A percentile compares a stretch with the other conserved stretches of the same genome.
These are phyloP conservation scores for Gisinianus flammeolus DNA, from an alignment of 2,888 invertebrate species.

Conservation along the genomic window DNA sequence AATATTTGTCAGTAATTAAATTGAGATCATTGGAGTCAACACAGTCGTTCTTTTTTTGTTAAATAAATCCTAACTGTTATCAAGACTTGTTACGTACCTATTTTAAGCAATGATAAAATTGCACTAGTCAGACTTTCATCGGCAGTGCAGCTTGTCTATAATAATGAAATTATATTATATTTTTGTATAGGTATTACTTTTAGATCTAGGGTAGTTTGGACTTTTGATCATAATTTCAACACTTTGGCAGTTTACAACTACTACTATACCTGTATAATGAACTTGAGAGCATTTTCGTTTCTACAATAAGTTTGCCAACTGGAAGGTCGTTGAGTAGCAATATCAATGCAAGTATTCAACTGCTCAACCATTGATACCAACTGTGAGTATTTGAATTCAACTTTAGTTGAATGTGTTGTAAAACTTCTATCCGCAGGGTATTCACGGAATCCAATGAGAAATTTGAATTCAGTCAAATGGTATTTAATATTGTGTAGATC, in stretches of 20 bases:
- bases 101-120: slow-evolving; percentile 55
- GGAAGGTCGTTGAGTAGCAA: slow-evolving; percentile 85
- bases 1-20: too few relatives aligned
- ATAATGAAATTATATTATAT: neutral
- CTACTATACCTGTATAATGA: slow-evolving; percentile 73
- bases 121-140: slow-evolving; percentile 58
- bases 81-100: too few relatives aligned
- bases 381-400: slow-evolving; percentile 58
- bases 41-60: too few relatives aligned
- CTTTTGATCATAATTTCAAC: neutral
- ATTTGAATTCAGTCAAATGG: slow-evolving; percentile 69
- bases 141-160: slow-evolving; percentile 55
- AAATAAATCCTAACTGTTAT: too few relatives aligned
- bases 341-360: slow-evolving; percentile 90
- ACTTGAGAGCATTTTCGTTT: slow-evolving; percentile 77
- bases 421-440: slow-evolving; percentile 44
- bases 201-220: neutral
- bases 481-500: slow-evolving; percentile 92
- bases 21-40: too few relatives aligned
- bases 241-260: neutral
- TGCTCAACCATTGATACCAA: slow-evolving; percentile 95
- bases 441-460: slow-evolving; percentile 50
- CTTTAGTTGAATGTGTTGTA: slow-evolving; percentile 50
- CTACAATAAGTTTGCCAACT: slow-evolving; percentile 95
- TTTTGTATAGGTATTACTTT: neutral